Base-by-base conservation (phyloP, 2,888 invertebrate genomes). In the Thymelicus acteon region DNA sequence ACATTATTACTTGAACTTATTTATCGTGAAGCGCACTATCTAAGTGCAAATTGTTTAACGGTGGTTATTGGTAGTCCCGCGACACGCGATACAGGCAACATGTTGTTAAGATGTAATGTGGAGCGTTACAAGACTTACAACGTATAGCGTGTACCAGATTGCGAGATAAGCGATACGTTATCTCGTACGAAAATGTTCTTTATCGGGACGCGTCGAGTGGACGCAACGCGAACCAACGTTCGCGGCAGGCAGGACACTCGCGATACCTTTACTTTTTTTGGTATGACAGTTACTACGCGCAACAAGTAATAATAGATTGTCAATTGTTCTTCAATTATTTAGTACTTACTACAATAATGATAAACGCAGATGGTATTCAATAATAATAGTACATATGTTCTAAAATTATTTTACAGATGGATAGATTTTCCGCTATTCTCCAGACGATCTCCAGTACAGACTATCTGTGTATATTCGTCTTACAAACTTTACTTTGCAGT, bases 121-220 rank as follows among this genome's bases (percentile, higher is more conserved):
- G 77, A 75, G 78, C 82, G 85, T 85, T 87, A 90, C 90, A 90
- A 83, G 85, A 52, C 52, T 52, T 52, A 54, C 54, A 54, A 12
- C 8, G 82, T 85, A 85, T 86, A 85, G 79, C 82, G 80, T 87
- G 88, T 88, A 82, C 80, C 86, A 86, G 90, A 90, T 92, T 89
- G 86, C 79, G 75, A 80, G 90, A 90, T 90, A 90, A 61, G 63
- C 78, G 89, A 90, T 88, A 89, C 76, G 78, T 72, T 77, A 75
- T 65, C 77, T 79, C 82, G 80, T 77, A 82, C 78, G 78, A 76
- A 81, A 82, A 85, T 79, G 78, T 78, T 75, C 75, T 77, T 77
- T 78, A 80, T 78, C 78, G 67, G 58, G 64, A 65, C 66, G 61
- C 71, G 67, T 61, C 64, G 66, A 67, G 57, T 60, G 71, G 66